Evolutionary conservation across 2,113 vertebrate species (phyloP).

Genomic region (Atractosteus spatula): DNA sequence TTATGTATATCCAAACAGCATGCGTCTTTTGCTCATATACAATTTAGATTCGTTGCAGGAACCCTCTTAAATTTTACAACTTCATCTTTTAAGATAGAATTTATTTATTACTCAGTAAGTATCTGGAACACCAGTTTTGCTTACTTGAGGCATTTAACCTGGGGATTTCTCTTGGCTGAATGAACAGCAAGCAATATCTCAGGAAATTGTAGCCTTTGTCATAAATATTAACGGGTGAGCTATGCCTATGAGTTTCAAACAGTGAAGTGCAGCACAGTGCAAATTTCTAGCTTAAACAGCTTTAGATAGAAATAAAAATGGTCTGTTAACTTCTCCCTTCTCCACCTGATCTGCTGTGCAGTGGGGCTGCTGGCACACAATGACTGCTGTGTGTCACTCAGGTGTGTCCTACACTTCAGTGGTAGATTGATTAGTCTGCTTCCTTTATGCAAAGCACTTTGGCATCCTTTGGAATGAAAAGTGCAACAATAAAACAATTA

Average conservation of each 20-base stretch:
- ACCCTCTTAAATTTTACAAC: neutral
- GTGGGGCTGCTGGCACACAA: no score
- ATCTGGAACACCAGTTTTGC: neutral
- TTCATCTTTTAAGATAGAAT: neutral
- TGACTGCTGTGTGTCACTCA: no score
- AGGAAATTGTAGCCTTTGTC: neutral
- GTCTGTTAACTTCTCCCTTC: no score
- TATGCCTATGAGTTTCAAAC: neutral
- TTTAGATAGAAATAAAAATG: no score
- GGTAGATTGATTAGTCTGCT: no score
- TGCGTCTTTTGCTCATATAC: neutral
- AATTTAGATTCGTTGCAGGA: neutral
- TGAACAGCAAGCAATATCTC: neutral
- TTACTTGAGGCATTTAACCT: neutral
- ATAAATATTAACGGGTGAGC: slow-evolving; percentile 7
- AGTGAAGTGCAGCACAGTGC: neutral
- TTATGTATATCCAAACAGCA: slow-evolving; percentile 9
- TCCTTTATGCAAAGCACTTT: no score
- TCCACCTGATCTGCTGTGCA: no score
- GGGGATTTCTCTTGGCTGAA: neutral
- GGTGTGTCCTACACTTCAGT: no score
- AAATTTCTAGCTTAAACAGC: no score
- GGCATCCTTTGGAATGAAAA: no score
- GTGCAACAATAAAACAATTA: no score
- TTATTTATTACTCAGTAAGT: slow-evolving; percentile 6